These are phyloP conservation scores for Sympetrum striolatum DNA, from an alignment of 2,888 invertebrate species.

Conservation along the genomic window DNA sequence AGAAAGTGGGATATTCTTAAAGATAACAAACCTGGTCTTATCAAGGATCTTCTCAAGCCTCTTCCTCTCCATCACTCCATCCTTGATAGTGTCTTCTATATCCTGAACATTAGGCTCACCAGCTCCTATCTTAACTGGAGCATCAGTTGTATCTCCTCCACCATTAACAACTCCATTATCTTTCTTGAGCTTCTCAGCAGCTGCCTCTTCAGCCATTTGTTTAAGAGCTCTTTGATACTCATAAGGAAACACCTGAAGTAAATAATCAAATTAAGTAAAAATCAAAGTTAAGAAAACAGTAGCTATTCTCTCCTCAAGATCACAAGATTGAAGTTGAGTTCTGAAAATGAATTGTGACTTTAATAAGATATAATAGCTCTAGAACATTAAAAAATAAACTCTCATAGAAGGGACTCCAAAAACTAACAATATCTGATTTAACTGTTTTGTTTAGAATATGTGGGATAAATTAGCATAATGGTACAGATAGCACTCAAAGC, in stretches of 20 bases:
- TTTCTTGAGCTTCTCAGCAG: constrained; percentile 57
- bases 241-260: constrained; percentile 83
- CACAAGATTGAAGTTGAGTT: not conserved
- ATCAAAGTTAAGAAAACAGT: not conserved
- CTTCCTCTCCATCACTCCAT: constrained; percentile 78
- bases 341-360: no score
- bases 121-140: constrained; percentile 47
- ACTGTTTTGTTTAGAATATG: no score
- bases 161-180: constrained; percentile 58
- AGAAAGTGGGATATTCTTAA: no score
- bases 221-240: constrained; percentile 93
- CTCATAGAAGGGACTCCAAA: no score
- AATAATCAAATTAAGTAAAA: constrained; percentile 18
- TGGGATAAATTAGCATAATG: no score
- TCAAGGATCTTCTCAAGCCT: constrained; percentile 82
- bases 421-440: no score
- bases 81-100: constrained; percentile 88
- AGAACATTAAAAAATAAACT: no score
- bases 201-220: constrained; percentile 65
- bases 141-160: constrained; percentile 56
- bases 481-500: no score
- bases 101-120: constrained; percentile 68
- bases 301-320: not conserved
- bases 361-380: no score
- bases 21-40: constrained; percentile 68